Percentiles rank a stretch among this genome's conserved stretches.
Conservation (phyloP, 1,140 invertebrate genomes). For the Zaprionus capensis region DNA sequence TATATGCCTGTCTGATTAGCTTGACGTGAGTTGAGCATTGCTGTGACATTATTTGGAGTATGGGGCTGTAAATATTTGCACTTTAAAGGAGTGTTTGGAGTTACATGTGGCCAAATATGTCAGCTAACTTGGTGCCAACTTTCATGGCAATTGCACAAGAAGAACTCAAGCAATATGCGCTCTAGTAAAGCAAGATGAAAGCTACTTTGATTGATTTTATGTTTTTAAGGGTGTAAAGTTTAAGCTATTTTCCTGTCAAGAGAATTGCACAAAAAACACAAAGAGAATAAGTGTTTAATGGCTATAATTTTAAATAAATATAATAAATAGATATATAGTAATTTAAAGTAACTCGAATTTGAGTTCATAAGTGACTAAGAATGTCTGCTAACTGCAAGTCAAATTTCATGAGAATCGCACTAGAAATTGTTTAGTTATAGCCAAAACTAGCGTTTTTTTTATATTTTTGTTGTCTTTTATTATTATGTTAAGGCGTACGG, state of each 20-base stretch:
- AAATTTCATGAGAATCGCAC: background rate
- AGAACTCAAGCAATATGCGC: no score
- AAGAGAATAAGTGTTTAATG: background rate
- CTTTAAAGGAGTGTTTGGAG: background rate
- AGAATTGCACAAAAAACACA: background rate
- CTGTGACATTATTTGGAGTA: background rate
- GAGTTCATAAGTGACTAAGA: background rate
- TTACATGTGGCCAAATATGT: background rate
- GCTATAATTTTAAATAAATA: background rate
- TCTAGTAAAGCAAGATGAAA: no score
- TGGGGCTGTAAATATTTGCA: background rate
- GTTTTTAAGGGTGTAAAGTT: no score
- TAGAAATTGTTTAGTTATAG: background rate
- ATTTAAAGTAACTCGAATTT: background rate
- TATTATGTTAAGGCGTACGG: no score
- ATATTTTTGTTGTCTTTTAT: no score
- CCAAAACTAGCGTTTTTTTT: background rate
- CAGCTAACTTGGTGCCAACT: background rate
- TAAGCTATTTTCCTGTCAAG: no score
- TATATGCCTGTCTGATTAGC: constrained; percentile 8
- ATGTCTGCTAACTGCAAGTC: background rate
- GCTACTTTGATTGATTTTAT: no score
- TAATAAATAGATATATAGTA: background rate
- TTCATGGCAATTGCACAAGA: background rate
- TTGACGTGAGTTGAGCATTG: background rate